Percentiles rank a stretch among this genome's conserved stretches.
Conservation (phyloP, 2,113 vertebrate species). For the Uria lomvia region DNA sequence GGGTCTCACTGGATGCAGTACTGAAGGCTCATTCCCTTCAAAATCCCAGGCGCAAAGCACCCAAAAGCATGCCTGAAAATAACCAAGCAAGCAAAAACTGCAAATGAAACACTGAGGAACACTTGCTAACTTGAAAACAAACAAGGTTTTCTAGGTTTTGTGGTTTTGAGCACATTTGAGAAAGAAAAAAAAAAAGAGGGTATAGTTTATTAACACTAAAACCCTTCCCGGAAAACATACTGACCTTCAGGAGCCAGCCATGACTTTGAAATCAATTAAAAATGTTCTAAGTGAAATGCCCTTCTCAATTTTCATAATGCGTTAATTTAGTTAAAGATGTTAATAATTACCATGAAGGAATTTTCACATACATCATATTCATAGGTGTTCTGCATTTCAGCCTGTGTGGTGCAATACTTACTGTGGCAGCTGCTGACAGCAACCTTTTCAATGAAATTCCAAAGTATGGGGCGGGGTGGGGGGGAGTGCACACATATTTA, state of each 20-base stretch:
- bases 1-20: neutral
- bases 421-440: neutral
- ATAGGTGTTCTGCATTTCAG: neutral
- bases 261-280: constrained; percentile 13
- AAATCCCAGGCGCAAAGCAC: neutral
- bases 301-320: neutral
- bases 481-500: neutral
- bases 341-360: neutral
- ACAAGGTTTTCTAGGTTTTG: neutral
- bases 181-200: neutral
- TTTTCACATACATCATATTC: neutral
- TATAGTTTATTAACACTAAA: neutral
- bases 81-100: neutral
- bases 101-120: neutral
- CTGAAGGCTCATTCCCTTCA: neutral
- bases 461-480: no score
- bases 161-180: neutral
- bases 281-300: neutral
- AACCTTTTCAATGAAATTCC: neutral
- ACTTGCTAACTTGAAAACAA: neutral
- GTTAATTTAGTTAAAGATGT: neutral
- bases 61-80: neutral
- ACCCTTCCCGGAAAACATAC: neutral
- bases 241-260: neutral
- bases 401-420: neutral